Evolutionary conservation across 1,140 invertebrate genomes (phyloP), one percentile per base, ranked within the genome.

Genomic region (Brachionus calyciflorus): DNA sequence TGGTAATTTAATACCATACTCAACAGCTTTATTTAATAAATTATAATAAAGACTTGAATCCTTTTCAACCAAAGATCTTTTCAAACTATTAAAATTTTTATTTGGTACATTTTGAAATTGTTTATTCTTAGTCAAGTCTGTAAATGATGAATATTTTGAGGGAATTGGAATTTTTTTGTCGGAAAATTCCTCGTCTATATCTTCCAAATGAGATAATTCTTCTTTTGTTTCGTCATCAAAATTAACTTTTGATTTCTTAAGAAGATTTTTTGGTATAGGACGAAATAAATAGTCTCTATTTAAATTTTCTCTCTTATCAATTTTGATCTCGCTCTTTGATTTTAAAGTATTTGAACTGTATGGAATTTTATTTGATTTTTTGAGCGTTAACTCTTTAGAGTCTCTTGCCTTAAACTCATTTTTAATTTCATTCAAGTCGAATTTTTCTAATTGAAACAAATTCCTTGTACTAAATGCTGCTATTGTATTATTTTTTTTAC

Each of bases 81-180:
- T 60, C 37, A 60, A 33, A 37, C 55, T 33, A 21, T 60, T 60
- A n/a, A 60, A 60, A 37, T 60, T 60, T 37, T 60, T 60, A 7
- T 21, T 28, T 28, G 4, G n/a, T 12, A 37, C 19, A 60, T 37
- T 28, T 26, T 30, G 1, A 9, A 37, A 9, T 37, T 60, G 30
- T 17, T 60, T 60, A 37, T 60, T 60, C 28, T 60, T 60, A 9
- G 30, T 60, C 17, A 60, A 60, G 55, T 60, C 55, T 17, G 41
- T 41, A 44, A 65, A 65, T 21, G 60, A 65, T 28, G 60, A 65
- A 65, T 65, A 65, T 37, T 65, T 65, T 21, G 60, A 65, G 19
- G 60, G 60, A 14, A 65, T 65, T 7, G 21, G 19, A 21, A 14
- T 41, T 12, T 28, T 41, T 65, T 37, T 3, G 4, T 37, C 33